Percentiles rank a stretch among this genome's conserved stretches.
phyloP scores from a whole-genome alignment of 2,113 vertebrate species.

The Ciconia maguari region DNA sequence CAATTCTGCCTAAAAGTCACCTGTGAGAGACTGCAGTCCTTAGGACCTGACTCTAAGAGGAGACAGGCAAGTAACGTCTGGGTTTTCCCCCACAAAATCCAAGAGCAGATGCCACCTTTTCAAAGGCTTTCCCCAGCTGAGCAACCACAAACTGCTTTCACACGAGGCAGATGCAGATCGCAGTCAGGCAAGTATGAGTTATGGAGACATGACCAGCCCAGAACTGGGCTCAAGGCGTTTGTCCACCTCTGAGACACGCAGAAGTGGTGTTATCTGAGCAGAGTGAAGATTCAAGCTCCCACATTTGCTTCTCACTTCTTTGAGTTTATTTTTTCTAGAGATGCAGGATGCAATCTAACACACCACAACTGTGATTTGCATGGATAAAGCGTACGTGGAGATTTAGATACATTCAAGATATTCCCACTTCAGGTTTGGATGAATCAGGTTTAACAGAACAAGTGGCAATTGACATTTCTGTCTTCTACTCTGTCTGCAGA shows the following conservation, averaged over 20 bases:
- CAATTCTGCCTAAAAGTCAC: not conserved
- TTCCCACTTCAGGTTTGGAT: constrained; percentile 14
- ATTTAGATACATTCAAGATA: not conserved
- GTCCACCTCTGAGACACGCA: not conserved
- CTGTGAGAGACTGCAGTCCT: not conserved
- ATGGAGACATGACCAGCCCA: not conserved
- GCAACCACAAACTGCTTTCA: not conserved
- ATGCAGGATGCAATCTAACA: not conserved
- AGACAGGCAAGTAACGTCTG: not conserved
- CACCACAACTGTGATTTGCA: not conserved
- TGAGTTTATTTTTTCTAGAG: not conserved
- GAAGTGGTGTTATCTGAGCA: not conserved
- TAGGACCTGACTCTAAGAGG: not conserved
- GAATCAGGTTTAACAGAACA: not conserved
- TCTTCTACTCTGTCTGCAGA: constrained; percentile 1
- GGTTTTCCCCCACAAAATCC: not conserved
- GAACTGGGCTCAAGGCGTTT: not conserved
- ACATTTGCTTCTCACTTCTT: not conserved
- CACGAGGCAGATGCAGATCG: not conserved
- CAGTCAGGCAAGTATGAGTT: not conserved
- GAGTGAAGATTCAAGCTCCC: not conserved
- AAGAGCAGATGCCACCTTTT: not conserved
- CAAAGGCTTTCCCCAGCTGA: not conserved
- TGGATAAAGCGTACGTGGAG: not conserved
- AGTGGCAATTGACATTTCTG: constrained; percentile 59